Percentiles rank a stretch among this genome's conserved stretches.
These are phyloP conservation scores for Grallaria varia DNA, from an alignment of 2,113 vertebrate species.

Conservation along the genomic window DNA sequence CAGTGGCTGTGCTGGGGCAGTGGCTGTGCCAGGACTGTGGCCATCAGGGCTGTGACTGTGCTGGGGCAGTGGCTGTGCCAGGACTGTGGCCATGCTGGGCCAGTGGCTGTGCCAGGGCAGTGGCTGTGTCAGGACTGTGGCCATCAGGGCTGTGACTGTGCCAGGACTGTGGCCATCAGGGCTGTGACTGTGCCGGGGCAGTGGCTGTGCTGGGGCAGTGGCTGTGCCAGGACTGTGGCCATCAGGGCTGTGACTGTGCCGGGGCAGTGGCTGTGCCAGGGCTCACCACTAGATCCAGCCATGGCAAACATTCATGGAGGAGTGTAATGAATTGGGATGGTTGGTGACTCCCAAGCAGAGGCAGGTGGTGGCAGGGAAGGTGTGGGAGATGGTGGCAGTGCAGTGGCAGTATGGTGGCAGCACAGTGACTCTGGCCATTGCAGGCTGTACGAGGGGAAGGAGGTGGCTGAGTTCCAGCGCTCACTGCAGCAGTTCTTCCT, in stretches of 20 bases:
- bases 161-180: no score
- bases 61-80: background rate
- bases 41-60: background rate
- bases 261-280: background rate
- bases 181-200: no score
- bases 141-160: no score
- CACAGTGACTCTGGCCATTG: background rate
- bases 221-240: background rate
- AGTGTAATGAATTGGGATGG: accelerated
- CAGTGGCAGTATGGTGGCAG: background rate
- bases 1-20: no score
- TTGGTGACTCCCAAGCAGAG: background rate
- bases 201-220: no score
- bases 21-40: background rate
- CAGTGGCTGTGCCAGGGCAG: no score
- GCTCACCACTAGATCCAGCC: background rate
- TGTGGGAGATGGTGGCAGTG: accelerated
- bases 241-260: background rate
- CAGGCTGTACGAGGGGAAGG: slow-evolving; percentile 66
- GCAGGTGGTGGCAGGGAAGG: accelerated
- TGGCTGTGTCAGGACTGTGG: no score
- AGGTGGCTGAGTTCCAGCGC: background rate
- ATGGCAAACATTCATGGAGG: accelerated
- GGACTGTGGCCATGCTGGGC: no score
- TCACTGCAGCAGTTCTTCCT: slow-evolving; percentile 11